Percentiles rank a stretch among this genome's conserved stretches.
phyloP scores from a whole-genome alignment of 2,113 vertebrate species.

The Micronycteris hirsuta region DNA sequence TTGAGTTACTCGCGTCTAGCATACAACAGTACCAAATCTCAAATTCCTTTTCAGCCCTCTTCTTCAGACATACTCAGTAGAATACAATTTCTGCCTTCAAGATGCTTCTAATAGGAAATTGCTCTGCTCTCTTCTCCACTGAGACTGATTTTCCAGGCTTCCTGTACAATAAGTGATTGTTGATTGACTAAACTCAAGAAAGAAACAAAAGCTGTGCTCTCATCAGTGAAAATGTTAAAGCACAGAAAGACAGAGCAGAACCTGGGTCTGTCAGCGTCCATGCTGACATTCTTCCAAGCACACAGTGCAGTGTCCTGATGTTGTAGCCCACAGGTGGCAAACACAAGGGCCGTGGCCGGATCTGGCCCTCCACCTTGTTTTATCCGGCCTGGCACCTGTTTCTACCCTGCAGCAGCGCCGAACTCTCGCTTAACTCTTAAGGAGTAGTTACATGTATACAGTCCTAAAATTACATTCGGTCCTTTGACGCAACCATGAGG shows the following conservation, averaged over 20 bases:
- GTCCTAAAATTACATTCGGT: too few relatives aligned
- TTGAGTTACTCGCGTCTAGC: too few relatives aligned
- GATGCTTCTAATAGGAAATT: neutral
- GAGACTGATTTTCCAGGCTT: neutral
- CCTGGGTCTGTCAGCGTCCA: neutral
- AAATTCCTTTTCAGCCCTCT: neutral
- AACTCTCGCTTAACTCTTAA: too few relatives aligned
- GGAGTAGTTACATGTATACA: too few relatives aligned
- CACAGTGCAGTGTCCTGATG: fast-evolving
- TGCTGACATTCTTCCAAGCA: neutral
- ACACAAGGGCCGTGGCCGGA: too few relatives aligned
- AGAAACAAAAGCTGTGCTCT: neutral
- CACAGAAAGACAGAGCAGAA: neutral
- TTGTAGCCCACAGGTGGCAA: too few relatives aligned
- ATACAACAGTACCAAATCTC: neutral
- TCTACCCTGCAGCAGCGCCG: too few relatives aligned
- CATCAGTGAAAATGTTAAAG: neutral
- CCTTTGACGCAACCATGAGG: too few relatives aligned
- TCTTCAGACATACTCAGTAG: neutral
- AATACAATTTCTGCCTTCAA: neutral
- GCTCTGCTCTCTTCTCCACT: neutral
- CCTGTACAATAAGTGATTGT: neutral
- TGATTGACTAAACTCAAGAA: neutral
- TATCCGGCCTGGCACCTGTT: too few relatives aligned
- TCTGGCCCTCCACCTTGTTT: too few relatives aligned